Conservation (phyloP, 2,113 vertebrate genomes). For the Chunga burmeisteri region DNA sequence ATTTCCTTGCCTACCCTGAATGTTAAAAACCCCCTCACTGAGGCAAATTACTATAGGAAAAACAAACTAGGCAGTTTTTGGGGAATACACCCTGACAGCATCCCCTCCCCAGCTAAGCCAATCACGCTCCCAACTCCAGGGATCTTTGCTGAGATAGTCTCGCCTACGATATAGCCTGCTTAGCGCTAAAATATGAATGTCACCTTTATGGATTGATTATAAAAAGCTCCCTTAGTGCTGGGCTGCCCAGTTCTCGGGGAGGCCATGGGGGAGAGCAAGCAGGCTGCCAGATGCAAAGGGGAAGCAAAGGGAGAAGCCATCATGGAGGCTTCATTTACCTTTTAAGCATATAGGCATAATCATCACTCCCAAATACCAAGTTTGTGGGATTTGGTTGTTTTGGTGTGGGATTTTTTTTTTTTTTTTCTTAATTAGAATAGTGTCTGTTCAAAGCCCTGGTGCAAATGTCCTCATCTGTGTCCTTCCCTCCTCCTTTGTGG, state of each 20-base stretch:
- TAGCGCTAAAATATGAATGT: constrained; percentile 64
- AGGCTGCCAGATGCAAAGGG: background rate
- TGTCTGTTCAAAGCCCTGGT: background rate
- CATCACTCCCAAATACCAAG: background rate
- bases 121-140: constrained; percentile 20
- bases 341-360: background rate
- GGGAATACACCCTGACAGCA: background rate
- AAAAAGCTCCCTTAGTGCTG: background rate
- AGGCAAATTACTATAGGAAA: background rate
- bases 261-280: background rate
- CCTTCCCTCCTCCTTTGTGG: constrained; percentile 51
- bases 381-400: background rate
- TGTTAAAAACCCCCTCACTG: background rate
- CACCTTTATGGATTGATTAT: constrained; percentile 43
- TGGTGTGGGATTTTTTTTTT: background rate
- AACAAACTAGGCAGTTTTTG: background rate
- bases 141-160: constrained; percentile 51
- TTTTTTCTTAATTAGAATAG: background rate
- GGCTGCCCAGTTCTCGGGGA: background rate
- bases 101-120: constrained; percentile 41
- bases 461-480: background rate
- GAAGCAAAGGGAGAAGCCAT: constrained; percentile 39
- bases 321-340: constrained; percentile 40
- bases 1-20: background rate
- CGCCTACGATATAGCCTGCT: constrained; percentile 18